Evolutionary conservation across 2,113 vertebrate species (phyloP).

Genomic region (Conger conger): DNA sequence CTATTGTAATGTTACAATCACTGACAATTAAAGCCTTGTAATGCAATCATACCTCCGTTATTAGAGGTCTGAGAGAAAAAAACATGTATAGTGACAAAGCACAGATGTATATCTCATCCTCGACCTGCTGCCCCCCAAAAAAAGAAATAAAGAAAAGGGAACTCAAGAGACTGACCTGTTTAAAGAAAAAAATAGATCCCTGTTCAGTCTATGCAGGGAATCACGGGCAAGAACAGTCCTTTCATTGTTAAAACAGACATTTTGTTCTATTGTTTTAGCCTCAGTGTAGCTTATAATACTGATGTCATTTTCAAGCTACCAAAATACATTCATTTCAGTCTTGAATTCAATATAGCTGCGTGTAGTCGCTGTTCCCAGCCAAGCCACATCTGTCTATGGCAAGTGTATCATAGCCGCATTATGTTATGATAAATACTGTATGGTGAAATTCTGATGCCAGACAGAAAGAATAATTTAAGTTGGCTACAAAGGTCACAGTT

Average conservation of each 20-base stretch:
- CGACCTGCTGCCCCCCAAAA: constrained; percentile 29
- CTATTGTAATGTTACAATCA: constrained; percentile 25
- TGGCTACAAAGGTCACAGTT: not conserved
- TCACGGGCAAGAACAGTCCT: constrained; percentile 49
- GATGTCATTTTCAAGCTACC: constrained; percentile 11
- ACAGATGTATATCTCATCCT: constrained; percentile 43
- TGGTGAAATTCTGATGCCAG: not conserved
- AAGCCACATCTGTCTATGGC: not conserved
- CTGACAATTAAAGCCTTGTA: constrained; percentile 46
- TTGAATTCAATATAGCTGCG: not conserved
- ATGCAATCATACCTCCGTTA: constrained; percentile 33
- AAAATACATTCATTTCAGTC: constrained; percentile 12
- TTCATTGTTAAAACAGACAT: constrained; percentile 61
- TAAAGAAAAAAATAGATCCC: constrained; percentile 51
- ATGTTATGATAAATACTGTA: not conserved
- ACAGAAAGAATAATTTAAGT: not conserved
- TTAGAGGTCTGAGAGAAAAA: constrained; percentile 45
- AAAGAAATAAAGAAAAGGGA: no score
- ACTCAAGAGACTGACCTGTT: constrained; percentile 53
- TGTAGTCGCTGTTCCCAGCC: not conserved
- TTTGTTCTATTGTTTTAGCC: constrained; percentile 49
- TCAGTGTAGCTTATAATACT: constrained; percentile 37
- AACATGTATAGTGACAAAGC: constrained; percentile 50
- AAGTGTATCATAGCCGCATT: not conserved
- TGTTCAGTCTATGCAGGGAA: not conserved